Conservation (phyloP, 2,888 invertebrate species). For the Mesorhabditis spiculigera region DNA sequence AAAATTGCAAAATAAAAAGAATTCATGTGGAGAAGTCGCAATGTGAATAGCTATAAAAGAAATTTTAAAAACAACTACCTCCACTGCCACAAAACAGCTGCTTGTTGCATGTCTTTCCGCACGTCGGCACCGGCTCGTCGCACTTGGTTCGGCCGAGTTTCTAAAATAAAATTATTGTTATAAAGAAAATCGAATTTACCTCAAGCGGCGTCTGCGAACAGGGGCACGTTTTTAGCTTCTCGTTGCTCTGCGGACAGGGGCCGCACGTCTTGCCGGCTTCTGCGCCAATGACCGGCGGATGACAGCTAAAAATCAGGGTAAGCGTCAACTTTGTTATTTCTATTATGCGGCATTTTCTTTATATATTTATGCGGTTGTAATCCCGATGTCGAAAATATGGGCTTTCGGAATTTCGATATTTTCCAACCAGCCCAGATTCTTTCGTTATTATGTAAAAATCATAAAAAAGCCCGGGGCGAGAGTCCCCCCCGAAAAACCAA, state of each 20-base stretch:
- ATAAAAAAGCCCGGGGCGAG: no score
- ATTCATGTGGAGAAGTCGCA: not conserved
- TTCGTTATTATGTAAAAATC: no score
- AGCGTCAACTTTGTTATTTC: no score
- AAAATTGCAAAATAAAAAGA: not conserved
- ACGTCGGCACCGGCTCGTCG: conserved; percentile 77
- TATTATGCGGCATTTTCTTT: no score
- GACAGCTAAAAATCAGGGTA: conserved; percentile 11
- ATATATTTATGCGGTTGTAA: no score
- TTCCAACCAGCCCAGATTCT: no score
- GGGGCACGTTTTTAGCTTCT: conserved; percentile 71
- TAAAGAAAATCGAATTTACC: conserved; percentile 9
- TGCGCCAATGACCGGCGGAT: conserved; percentile 20
- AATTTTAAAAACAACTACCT: conserved; percentile 11
- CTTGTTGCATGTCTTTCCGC: conserved; percentile 72
- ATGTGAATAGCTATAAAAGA: not conserved
- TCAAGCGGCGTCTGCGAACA: conserved; percentile 71
- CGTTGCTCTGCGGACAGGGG: conserved; percentile 68
- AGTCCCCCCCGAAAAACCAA: no score
- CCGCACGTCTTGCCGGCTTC: conserved; percentile 62
- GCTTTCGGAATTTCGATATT: no score
- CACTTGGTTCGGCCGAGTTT: conserved; percentile 64
- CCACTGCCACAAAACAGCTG: conserved; percentile 69
- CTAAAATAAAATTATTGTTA: conserved; percentile 13
- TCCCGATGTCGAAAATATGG: no score